A percentile compares a stretch with the other conserved stretches of the same genome.
These are phyloP conservation scores for Lepidurus packardi DNA, from an alignment of 1,140 invertebrate genomes.

Conservation along the genomic window DNA sequence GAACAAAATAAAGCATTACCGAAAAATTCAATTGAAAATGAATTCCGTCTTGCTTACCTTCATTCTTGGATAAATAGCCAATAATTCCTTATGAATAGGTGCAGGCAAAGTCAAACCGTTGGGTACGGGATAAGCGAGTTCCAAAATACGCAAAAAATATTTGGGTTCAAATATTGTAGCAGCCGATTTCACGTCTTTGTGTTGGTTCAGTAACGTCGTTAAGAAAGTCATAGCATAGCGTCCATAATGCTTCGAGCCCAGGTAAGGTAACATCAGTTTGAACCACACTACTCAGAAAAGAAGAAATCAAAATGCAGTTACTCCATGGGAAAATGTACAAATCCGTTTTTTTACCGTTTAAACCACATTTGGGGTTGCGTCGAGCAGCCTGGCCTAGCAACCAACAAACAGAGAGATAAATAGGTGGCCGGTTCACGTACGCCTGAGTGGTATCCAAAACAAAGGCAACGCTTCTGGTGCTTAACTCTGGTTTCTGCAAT, in stretches of 20 bases:
- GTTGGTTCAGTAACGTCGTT: not conserved
- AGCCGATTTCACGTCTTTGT: not conserved
- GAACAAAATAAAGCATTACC: not conserved
- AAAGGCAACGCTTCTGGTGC: not conserved
- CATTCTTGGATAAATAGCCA: not conserved
- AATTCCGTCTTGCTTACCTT: not conserved
- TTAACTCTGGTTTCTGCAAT: constrained; percentile 23
- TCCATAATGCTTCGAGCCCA: not conserved
- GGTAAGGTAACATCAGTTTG: not conserved
- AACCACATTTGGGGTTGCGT: constrained; percentile 22
- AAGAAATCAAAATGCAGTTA: not conserved
- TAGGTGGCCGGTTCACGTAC: constrained; percentile 15
- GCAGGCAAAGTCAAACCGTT: not conserved
- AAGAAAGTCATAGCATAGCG: not conserved
- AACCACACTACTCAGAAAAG: not conserved
- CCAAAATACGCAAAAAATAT: constrained; percentile 5
- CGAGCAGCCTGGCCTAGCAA: constrained; percentile 14
- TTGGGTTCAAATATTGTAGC: not conserved
- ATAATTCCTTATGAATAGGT: not conserved
- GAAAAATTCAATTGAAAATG: not conserved
- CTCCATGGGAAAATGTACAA: not conserved
- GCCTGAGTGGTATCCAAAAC: not conserved
- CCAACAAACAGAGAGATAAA: constrained; percentile 6
- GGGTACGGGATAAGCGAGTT: not conserved
- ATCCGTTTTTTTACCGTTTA: constrained; percentile 2